phyloP scores from a whole-genome alignment of 2,888 invertebrate species.

The Drosophila sordidula region DNA sequence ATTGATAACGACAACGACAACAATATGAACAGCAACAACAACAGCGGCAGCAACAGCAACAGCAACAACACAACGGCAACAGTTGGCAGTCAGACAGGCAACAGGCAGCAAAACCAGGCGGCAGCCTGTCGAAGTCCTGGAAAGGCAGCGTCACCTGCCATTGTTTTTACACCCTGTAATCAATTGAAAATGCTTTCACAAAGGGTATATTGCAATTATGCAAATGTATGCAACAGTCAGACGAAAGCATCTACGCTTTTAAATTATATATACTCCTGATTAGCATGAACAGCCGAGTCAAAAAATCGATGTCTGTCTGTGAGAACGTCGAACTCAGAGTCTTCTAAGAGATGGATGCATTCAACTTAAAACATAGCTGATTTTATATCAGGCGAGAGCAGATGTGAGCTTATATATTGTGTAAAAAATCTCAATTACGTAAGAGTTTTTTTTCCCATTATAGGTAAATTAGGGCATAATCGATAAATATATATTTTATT shows the following conservation, averaged over 20 bases:
- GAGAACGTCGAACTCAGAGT: too few relatives aligned
- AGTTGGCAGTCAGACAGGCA: conserved; percentile 57
- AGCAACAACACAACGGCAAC: conserved; percentile 64
- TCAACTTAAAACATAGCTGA: too few relatives aligned
- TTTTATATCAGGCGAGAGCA: too few relatives aligned
- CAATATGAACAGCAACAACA: conserved; percentile 24
- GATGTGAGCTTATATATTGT: background rate
- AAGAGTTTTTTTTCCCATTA: too few relatives aligned
- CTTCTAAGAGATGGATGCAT: too few relatives aligned
- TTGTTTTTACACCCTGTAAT: conserved; percentile 38
- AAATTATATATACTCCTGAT: background rate
- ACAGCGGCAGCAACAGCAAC: conserved; percentile 25
- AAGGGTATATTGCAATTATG: background rate
- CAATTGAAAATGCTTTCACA: background rate
- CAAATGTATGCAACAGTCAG: background rate
- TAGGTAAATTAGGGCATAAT: too few relatives aligned
- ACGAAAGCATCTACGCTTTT: background rate
- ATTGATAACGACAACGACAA: conserved; percentile 52
- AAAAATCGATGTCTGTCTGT: too few relatives aligned
- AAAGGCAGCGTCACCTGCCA: conserved; percentile 29
- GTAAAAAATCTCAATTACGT: too few relatives aligned
- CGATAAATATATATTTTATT: too few relatives aligned
- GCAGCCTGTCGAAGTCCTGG: conserved; percentile 46
- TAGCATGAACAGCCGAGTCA: background rate
- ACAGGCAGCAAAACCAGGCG: conserved; percentile 10